Evolutionary conservation across 2,113 vertebrate species (phyloP), one percentile per base, ranked within the genome.

Genomic region (Albula goreensis): DNA sequence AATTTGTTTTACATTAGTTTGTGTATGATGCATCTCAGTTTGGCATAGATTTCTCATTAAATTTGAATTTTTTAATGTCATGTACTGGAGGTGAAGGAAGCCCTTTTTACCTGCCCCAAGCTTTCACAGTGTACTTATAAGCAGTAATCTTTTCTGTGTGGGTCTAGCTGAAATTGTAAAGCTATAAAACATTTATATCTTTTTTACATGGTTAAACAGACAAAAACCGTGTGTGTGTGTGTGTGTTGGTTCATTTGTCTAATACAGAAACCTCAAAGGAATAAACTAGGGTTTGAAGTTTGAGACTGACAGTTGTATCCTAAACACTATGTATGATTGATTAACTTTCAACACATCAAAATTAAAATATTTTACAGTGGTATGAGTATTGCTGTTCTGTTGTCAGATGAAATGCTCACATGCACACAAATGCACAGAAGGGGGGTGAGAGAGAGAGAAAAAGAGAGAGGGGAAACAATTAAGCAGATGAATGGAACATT

Each of bases 401-500:
- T 41, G 31, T 41, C 31, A 1, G 31, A 41, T 41, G 31, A 74
- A 22, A 74, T 8, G 25, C 22, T 31, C n/a, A 74, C 11, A n/a
- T 8, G 31, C 70, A n/a, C 63, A 70, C 63, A 70, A 10, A 74
- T 4, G 3, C 60, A 66, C 60, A 50, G 22, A 83, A 86, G 85
- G 31, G 31, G 31, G 31, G 31, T 41, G 31, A 41, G 31, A 41
- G 31, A 41, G 31, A 41, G 31, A 41, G 1, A 41, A 41, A 41
- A 1, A 41, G 31, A 41, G 31, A 90, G n/a, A 70, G 77, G 50
- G 84, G 84, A 85, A 86, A 89, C 91, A 92, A 94, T 95, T 88
- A 91, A 41, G 90, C 89, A 93, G 94, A 96, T 95, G 93, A 89
- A 89, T 57, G 49, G 50, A 70, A 83, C 50, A 89, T 82, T 86